Evolutionary conservation across 2,113 vertebrate species (phyloP), one percentile per base, ranked within the genome.

Genomic region (Silurus meridionalis): DNA sequence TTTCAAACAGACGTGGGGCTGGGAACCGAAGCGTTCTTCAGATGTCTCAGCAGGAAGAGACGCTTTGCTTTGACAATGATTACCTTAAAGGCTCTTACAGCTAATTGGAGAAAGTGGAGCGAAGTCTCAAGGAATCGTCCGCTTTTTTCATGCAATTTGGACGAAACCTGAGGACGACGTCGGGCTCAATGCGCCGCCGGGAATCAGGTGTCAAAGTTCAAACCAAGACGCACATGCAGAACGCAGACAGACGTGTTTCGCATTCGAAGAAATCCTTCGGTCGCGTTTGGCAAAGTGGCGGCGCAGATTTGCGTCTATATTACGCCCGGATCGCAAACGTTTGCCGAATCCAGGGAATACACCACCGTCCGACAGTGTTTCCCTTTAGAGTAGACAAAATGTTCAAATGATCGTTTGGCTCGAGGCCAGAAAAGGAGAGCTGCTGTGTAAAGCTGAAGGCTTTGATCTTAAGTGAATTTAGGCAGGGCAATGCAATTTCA

Each of bases 401-500:
- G 94, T 95, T 94, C 92, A 92, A 94, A 94, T 94, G 92, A 94
- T 94, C 91, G 90, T 93, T 94, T 94, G 94, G 94, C 94, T 93
- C 80, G 91, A 90, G 94, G 95, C 94, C 93, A 94, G 92, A 93
- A 92, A 61, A 93, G 91, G 85, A 92, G 93, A 92, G 93, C 94
- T 95, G 94, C 94, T 94, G 94, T 95, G 92, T 92, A 91, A 92
- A 92, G 91, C 91, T 92, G 86, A 91, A 89, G 78, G 89, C 94
- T 96, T 95, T 95, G 94, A 95, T 96, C 94, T 93, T 94, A 92
- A 90, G 91, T 90, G 92, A 92, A 88, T 90, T 89, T 89, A 88
- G 87, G 89, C 89, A 90, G 91, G 87, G 94, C 93, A 94, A 94
- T 95, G 94, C 93, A 95, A 95, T 96, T 95, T 95, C 94, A 95